Evolutionary conservation across 2,113 vertebrate species (phyloP).

Genomic region (Antechinus stuartii): DNA sequence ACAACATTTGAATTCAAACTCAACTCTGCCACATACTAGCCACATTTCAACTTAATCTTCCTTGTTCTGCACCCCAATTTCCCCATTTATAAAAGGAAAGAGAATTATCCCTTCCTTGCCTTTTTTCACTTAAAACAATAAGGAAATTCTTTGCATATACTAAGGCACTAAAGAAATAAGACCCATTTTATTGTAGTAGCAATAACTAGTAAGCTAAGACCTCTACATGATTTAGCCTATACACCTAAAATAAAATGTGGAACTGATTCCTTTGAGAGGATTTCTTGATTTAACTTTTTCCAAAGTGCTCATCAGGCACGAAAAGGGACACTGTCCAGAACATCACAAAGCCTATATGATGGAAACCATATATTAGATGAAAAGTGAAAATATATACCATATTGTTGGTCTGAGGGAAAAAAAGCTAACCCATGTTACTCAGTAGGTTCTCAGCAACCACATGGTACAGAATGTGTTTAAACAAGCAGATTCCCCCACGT

Average conservation of each 20-base stretch:
- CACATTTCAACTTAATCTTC: not conserved
- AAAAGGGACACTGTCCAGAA: not conserved
- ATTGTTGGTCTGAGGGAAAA: fast-evolving
- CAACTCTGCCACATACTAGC: not conserved
- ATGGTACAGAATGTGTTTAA: not conserved
- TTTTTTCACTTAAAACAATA: not conserved
- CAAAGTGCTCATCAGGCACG: fast-evolving
- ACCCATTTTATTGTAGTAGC: not conserved
- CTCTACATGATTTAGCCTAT: not conserved
- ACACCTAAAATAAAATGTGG: not conserved
- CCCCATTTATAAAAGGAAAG: not conserved
- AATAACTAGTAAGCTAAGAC: not conserved
- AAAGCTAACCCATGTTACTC: not conserved
- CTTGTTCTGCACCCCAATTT: not conserved
- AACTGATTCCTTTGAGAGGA: not conserved
- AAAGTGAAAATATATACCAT: fast-evolving
- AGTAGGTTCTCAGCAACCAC: fast-evolving
- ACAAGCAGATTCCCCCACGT: not conserved
- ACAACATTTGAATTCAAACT: not conserved
- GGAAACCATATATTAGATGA: not conserved
- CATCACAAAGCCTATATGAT: fast-evolving
- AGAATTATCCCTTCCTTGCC: not conserved
- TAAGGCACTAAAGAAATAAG: not conserved
- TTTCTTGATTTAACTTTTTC: not conserved
- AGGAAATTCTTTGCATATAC: not conserved